Percentiles rank a stretch among this genome's conserved stretches.
Conservation (phyloP, 2,888 invertebrate genomes). For the Salticus scenicus region DNA sequence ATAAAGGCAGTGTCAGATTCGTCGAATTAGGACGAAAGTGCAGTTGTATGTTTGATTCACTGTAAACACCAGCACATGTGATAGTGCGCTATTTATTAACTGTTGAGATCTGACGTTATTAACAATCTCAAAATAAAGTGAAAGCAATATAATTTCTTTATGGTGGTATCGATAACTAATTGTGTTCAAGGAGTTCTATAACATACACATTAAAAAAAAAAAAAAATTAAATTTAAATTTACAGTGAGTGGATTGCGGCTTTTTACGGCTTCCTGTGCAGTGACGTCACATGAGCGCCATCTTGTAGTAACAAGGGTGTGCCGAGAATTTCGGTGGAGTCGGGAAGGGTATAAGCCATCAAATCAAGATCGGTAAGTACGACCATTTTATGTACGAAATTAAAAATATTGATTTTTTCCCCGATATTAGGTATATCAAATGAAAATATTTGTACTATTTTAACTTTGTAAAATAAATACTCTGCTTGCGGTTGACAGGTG, state of each 20-base stretch:
- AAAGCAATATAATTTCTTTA: no score
- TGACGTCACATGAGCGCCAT: conserved; percentile 70
- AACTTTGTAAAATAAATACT: no score
- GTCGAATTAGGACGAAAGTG: conserved; percentile 58
- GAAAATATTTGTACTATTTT: background rate
- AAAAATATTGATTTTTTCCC: background rate
- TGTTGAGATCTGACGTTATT: no score
- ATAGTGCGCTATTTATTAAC: background rate
- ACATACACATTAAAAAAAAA: background rate
- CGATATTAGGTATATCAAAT: background rate
- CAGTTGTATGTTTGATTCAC: conserved; percentile 20
- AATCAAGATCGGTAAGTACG: conserved; percentile 56
- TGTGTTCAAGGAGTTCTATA: no score
- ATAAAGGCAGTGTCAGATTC: conserved; percentile 60
- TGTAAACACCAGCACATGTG: conserved; percentile 68
- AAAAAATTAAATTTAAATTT: conserved; percentile 38
- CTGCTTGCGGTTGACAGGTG: conserved; percentile 55
- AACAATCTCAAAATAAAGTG: no score
- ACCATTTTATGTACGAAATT: conserved; percentile 6
- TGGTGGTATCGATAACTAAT: no score
- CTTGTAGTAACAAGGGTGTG: conserved; percentile 68
- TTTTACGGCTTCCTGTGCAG: conserved; percentile 65
- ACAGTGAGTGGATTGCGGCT: conserved; percentile 56
- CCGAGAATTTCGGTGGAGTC: conserved; percentile 53
- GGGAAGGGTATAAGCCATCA: conserved; percentile 64